phyloP scores from a whole-genome alignment of 2,113 vertebrate genomes.

The Pogonocichla stellata region DNA sequence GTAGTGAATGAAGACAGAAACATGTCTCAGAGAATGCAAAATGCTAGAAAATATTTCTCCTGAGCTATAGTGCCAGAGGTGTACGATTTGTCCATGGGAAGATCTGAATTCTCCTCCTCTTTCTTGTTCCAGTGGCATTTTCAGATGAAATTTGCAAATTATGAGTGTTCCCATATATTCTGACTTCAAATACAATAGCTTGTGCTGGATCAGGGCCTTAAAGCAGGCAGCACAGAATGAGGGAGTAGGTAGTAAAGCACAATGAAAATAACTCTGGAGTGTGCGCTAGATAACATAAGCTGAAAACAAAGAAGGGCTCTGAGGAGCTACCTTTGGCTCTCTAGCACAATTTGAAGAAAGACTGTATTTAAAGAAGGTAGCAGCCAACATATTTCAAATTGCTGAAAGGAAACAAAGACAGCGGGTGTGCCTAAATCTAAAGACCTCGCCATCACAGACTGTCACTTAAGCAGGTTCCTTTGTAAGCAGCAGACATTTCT shows the following conservation, averaged over 20 bases:
- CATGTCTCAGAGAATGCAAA: neutral
- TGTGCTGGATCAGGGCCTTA: neutral
- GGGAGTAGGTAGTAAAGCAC: neutral
- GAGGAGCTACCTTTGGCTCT: neutral
- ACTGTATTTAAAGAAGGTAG: neutral
- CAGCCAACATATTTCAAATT: neutral
- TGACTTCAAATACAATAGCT: neutral
- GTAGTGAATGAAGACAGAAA: neutral
- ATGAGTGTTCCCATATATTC: neutral
- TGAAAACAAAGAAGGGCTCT: neutral
- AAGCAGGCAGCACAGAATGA: neutral
- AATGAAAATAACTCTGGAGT: neutral
- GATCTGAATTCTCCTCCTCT: neutral
- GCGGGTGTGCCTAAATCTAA: neutral
- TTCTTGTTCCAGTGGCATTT: neutral
- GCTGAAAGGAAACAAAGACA: neutral
- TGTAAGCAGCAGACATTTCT: neutral
- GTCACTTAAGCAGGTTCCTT: neutral
- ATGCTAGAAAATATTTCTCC: neutral
- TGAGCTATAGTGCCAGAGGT: neutral
- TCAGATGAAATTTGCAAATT: neutral
- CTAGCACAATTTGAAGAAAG: neutral
- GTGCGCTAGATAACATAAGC: neutral
- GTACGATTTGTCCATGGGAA: neutral
- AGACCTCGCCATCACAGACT: neutral